Percentiles rank a stretch among this genome's conserved stretches.
Conservation (phyloP, 1,140 invertebrate genomes). For the Parasteatoda tepidariorum region DNA sequence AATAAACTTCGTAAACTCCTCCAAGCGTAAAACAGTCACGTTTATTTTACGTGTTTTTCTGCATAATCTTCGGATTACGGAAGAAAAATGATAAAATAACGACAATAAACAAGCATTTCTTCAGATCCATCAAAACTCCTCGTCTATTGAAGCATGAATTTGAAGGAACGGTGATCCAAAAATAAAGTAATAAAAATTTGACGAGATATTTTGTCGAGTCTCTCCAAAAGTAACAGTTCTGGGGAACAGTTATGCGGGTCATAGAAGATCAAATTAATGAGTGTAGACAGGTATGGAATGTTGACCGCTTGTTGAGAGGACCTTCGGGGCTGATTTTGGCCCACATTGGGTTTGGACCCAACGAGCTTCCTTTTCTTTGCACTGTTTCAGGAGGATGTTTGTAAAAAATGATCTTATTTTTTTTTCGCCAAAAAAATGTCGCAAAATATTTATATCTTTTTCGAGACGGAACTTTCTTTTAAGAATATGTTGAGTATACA, state of each 20-base stretch:
- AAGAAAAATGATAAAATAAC: background rate
- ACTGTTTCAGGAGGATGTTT: too few species aligned
- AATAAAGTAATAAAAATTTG: background rate
- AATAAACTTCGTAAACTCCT: too few species aligned
- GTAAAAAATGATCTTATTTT: too few species aligned
- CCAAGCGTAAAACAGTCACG: background rate
- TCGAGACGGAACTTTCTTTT: too few species aligned
- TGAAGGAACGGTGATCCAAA: background rate
- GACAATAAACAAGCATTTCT: background rate
- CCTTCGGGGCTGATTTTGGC: slow-evolving; percentile 12
- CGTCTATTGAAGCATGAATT: background rate
- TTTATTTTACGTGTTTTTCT: background rate
- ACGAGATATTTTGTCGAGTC: background rate
- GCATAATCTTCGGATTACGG: background rate
- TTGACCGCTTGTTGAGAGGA: slow-evolving; percentile 21
- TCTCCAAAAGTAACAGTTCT: slow-evolving; percentile 5
- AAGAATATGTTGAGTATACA: too few species aligned
- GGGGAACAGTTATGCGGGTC: slow-evolving; percentile 15
- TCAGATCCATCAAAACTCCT: background rate
- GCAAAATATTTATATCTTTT: too few species aligned
- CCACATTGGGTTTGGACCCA: slow-evolving; percentile 7
- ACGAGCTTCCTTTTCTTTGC: background rate
- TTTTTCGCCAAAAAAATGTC: too few species aligned
- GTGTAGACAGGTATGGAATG: slow-evolving; percentile 17
- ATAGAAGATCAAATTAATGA: slow-evolving; percentile 12